A percentile compares a stretch with the other conserved stretches of the same genome.
Evolutionary conservation across 2,797 vertebrate genomes (phyloP).

Genomic region (Diglossa cyanea): DNA sequence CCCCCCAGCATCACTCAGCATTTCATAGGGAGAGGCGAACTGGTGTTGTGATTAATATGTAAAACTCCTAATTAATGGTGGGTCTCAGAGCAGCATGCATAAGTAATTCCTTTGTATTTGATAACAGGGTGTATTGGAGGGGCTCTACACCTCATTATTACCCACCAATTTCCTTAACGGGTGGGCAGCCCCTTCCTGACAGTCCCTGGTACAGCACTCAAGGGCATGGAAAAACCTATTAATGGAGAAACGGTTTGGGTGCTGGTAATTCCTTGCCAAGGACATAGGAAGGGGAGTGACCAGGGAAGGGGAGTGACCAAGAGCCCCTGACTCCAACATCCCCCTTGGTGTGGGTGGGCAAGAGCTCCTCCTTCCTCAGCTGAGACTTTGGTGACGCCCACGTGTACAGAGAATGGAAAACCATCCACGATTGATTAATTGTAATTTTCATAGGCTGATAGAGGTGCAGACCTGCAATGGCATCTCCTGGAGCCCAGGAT

Average conservation of each 20-base stretch:
- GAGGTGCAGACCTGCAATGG: accelerated
- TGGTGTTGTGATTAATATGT: constrained; percentile 19
- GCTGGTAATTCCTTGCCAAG: not conserved
- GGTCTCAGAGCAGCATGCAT: constrained; percentile 42
- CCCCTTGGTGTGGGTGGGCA: not conserved
- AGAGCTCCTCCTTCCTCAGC: not conserved
- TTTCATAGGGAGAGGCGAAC: not conserved
- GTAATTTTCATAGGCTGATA: accelerated
- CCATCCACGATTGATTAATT: accelerated
- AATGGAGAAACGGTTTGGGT: accelerated
- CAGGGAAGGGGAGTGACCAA: not conserved
- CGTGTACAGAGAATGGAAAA: accelerated
- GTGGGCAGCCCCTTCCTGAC: not conserved
- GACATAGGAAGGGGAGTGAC: not conserved
- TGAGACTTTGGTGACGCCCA: accelerated
- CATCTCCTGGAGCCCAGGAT: too few species aligned
- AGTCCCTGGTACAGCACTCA: not conserved
- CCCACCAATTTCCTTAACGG: not conserved
- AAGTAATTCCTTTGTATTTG: constrained; percentile 50
- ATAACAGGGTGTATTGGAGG: constrained; percentile 25
- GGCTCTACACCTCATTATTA: constrained; percentile 20
- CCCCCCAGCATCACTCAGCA: not conserved
- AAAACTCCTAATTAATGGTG: constrained; percentile 53
- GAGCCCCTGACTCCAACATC: accelerated
- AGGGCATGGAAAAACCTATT: accelerated